A percentile compares a stretch with the other conserved stretches of the same genome.
Conservation (phyloP, 2,113 vertebrate species). For the Python bivittatus region DNA sequence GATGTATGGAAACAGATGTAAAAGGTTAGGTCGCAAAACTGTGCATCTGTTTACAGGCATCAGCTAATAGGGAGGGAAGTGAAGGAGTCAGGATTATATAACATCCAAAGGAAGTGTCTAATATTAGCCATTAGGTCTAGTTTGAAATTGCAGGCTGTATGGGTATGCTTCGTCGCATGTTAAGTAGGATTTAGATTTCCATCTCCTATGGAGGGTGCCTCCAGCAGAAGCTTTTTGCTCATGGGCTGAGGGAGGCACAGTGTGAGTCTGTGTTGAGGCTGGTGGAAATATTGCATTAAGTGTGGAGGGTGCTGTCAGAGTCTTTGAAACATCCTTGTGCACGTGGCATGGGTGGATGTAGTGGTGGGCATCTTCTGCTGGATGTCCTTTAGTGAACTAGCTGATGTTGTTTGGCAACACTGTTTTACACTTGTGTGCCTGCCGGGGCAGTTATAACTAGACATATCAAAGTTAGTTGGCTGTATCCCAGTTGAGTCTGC, state of each 20-base stretch:
- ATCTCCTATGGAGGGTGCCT: background rate
- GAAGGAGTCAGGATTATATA: constrained; percentile 31
- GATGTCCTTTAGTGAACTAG: background rate
- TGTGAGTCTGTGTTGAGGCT: background rate
- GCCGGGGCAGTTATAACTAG: background rate
- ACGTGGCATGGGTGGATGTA: too few species aligned
- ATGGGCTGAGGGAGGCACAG: background rate
- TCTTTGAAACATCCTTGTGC: background rate
- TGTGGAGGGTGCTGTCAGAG: background rate
- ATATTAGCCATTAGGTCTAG: constrained; percentile 10
- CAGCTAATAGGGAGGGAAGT: constrained; percentile 1
- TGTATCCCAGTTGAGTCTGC: background rate
- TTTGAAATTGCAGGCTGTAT: constrained; percentile 2
- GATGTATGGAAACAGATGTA: constrained; percentile 43
- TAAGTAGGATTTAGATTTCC: background rate
- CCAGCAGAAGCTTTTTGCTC: background rate
- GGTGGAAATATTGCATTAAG: too few species aligned
- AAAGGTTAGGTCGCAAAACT: constrained; percentile 37
- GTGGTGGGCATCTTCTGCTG: background rate
- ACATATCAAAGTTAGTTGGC: background rate
- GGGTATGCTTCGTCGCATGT: background rate
- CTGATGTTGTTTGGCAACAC: background rate
- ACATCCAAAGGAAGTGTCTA: constrained; percentile 10
- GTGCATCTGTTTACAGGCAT: constrained; percentile 43
- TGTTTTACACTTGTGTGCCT: too few species aligned